Conservation (phyloP, 2,797 vertebrate species). For the Mormyrops attenuatus region DNA sequence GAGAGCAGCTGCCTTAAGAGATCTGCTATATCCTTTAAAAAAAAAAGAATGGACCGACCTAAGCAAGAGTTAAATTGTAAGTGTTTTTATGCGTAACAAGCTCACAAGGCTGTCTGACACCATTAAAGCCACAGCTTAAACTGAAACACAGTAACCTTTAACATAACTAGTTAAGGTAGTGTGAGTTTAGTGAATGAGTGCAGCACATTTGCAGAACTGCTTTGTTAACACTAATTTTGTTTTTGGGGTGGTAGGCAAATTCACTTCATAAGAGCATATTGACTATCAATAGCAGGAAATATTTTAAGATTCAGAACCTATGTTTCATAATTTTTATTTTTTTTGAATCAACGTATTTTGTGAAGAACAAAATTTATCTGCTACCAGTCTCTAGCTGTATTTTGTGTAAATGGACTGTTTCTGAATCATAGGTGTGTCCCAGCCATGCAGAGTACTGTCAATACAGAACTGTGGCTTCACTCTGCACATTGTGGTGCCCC, state of each 20-base stretch:
- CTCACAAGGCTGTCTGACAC: not conserved
- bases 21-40: not conserved
- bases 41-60: not conserved
- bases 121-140: not conserved
- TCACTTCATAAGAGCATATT: slow-evolving; percentile 12
- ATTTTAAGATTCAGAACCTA: not conserved
- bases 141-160: not conserved
- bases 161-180: not conserved
- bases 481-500: slow-evolving; percentile 27
- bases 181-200: not conserved
- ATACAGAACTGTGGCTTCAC: slow-evolving; percentile 36
- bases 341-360: slow-evolving; percentile 16
- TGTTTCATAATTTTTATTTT: slow-evolving; percentile 5
- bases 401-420: slow-evolving; percentile 27
- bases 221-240: not conserved
- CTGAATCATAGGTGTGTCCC: slow-evolving; percentile 30
- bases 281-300: not conserved
- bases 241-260: not conserved
- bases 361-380: slow-evolving; percentile 37
- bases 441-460: slow-evolving; percentile 40
- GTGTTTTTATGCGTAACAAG: not conserved
- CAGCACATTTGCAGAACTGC: not conserved
- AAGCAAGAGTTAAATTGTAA: not conserved
- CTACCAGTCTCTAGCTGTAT: not conserved
- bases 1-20: not conserved